Evolutionary conservation across 2,113 vertebrate genomes (phyloP).

Genomic region (Prunella himalayana): DNA sequence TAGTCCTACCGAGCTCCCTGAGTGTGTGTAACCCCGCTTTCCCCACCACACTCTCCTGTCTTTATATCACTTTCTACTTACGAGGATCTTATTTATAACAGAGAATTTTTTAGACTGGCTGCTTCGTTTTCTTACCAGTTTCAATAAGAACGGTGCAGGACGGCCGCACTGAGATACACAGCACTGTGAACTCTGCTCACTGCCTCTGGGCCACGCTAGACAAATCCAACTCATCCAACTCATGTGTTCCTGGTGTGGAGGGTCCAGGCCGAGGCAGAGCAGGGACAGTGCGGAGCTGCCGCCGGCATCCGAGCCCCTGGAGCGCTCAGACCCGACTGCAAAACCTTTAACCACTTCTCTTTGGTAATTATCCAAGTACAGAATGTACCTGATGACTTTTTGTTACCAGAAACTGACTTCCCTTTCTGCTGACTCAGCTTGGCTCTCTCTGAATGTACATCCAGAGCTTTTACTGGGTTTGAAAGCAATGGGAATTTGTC

Average conservation of each 20-base stretch:
- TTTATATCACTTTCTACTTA: constrained; percentile 75
- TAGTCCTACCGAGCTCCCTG: background rate
- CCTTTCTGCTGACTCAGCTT: constrained; percentile 22
- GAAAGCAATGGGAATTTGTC: background rate
- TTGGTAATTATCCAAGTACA: background rate
- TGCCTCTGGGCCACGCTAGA: constrained; percentile 34
- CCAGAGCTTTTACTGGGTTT: constrained; percentile 9
- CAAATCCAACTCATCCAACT: background rate
- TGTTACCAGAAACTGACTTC: constrained; percentile 3
- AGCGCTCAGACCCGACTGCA: background rate
- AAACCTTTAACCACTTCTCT: background rate
- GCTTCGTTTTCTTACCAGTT: constrained; percentile 67
- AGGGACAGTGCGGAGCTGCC: background rate
- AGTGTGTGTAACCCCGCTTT: background rate
- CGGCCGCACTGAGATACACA: constrained; percentile 57
- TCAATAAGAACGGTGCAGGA: constrained; percentile 49
- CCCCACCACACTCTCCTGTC: background rate
- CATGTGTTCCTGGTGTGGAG: background rate
- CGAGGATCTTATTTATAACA: constrained; percentile 62
- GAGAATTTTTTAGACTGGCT: constrained; percentile 70
- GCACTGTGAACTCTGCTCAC: constrained; percentile 75
- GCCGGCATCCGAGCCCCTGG: background rate
- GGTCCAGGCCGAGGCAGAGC: background rate
- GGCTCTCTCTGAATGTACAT: constrained; percentile 27
- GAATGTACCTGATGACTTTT: constrained; percentile 41